Percentiles rank a stretch among this genome's conserved stretches.
These are phyloP conservation scores for Limnephilus marmoratus DNA, from an alignment of 2,888 invertebrate species.

Conservation along the genomic window DNA sequence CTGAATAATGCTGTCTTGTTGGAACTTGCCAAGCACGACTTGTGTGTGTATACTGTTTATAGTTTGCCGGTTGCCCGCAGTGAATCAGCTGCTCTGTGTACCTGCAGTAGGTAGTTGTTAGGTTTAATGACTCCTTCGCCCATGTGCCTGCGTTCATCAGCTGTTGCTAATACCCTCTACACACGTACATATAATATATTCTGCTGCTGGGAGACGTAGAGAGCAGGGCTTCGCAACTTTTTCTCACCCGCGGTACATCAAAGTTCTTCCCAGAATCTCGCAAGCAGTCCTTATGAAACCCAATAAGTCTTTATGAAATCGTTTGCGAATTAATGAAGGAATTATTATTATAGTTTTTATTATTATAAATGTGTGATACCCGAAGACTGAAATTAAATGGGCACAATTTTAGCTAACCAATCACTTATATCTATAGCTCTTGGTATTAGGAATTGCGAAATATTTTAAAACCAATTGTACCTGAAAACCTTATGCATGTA, in stretches of 20 bases:
- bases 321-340: no score
- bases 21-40: neutral
- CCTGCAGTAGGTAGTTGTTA: neutral
- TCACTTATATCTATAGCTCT: no score
- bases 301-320: neutral
- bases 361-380: no score
- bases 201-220: neutral
- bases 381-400: no score
- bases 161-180: slow-evolving; percentile 28
- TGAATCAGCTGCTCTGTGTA: slow-evolving; percentile 17
- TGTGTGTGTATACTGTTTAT: neutral
- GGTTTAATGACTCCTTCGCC: slow-evolving; percentile 37
- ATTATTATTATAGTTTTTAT: no score
- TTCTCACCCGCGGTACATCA: neutral
- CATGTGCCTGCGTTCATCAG: slow-evolving; percentile 33
- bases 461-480: no score
- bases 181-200: neutral
- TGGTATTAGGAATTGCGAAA: no score
- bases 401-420: no score
- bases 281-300: neutral
- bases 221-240: neutral
- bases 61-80: neutral
- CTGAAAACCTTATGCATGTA: no score
- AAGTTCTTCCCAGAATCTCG: neutral
- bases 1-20: neutral